Evolutionary conservation across 2,113 vertebrate genomes (phyloP), one percentile per base, ranked within the genome.

Genomic region (Chaetodon trifascialis): DNA sequence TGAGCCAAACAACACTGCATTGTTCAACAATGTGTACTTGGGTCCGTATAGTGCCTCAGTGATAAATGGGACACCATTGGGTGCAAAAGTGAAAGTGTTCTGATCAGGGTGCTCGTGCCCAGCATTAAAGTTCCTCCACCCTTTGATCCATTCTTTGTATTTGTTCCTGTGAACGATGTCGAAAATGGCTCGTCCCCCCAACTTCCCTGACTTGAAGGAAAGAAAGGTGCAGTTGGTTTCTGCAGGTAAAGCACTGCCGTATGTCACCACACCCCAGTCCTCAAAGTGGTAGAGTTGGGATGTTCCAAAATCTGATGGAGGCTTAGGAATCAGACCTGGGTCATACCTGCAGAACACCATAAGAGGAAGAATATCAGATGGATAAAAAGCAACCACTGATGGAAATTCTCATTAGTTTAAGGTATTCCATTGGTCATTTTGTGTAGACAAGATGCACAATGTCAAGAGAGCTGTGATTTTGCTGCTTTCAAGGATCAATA

Each of bases 231-330:
- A 92, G 91, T 99, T 97, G 86, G 95, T 94, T 91, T 95, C 95
- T 11, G 95, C 94, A 1, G 97, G 96, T 51, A 97, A 89, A 15
- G 97, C 94, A 21, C 98, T 96, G 85, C 98, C 98, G 0, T 97
- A 99, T 0, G 98, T 99, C 55, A 99, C 98, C 11, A 99, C 98
- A 23, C 98, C 98, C 98, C 98, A 99, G 93, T 99, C 98, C 88
- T 99, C 97, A 90, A 99, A 99, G 90, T 96, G 95, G 94, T 99
- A 98, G 55, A 99, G 91, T 0, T 88, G 93, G 1, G 98, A 93
- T 56, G 92, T 94, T 2, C 97, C 97, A 0, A 96, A 99, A 88
- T 99, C 97, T 1, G 95, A 92, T 0, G 98, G 98, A 63, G 98
- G 96, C 30, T 94, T 88, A 0, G 97, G 88, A 19, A 84, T 92